These are phyloP conservation scores for Pogoniulus pusillus DNA, from an alignment of 2,797 vertebrate species.

Conservation along the genomic window DNA sequence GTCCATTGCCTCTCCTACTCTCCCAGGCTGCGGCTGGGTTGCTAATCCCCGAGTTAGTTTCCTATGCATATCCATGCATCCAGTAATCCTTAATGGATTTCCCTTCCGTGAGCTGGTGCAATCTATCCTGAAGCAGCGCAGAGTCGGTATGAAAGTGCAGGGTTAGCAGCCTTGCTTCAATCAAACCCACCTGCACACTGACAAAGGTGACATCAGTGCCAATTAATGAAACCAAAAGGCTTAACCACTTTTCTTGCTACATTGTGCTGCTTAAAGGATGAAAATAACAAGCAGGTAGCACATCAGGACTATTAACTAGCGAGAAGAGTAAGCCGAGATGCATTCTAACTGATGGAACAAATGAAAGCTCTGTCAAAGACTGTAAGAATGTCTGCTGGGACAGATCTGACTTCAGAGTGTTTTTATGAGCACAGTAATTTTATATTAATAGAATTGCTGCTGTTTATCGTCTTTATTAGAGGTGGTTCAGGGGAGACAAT, in stretches of 20 bases:
- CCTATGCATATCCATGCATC: background rate
- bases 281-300: background rate
- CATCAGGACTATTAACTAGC: background rate
- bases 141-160: background rate
- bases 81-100: background rate
- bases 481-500: background rate
- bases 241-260: background rate
- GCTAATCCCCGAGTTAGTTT: background rate
- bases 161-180: background rate
- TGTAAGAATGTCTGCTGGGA: background rate
- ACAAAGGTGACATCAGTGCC: background rate
- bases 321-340: background rate
- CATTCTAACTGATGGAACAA: background rate
- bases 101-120: background rate
- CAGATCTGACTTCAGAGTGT: background rate
- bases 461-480: background rate
- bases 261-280: background rate
- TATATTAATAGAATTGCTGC: background rate
- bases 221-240: background rate
- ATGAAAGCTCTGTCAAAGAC: background rate
- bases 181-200: background rate
- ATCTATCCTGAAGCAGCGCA: background rate
- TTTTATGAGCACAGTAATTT: background rate
- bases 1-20: background rate
- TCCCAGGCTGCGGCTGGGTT: background rate